Percentiles rank a stretch among this genome's conserved stretches.
Evolutionary conservation across 2,888 invertebrate species (phyloP).

Genomic region (Patella pellucida): DNA sequence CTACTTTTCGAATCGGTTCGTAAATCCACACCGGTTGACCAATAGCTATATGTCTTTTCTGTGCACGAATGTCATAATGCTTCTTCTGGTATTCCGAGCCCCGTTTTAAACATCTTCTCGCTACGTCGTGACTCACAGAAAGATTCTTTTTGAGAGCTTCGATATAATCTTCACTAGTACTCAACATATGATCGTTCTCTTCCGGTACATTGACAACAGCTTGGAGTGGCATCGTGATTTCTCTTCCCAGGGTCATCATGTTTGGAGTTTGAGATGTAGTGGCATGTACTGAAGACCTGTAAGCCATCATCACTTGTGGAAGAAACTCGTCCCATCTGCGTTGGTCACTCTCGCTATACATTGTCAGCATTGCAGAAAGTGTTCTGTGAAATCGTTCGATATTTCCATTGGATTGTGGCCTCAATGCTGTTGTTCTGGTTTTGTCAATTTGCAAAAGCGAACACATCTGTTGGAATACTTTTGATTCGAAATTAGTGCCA

Average conservation of each 20-base stretch:
- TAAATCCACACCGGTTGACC: constrained; percentile 33
- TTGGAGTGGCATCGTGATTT: background rate
- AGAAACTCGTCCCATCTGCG: constrained; percentile 7
- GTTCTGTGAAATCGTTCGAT: constrained; percentile 25
- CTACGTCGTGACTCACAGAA: constrained; percentile 23
- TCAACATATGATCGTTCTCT: too few species aligned
- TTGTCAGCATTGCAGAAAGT: constrained; percentile 19
- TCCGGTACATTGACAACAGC: too few species aligned
- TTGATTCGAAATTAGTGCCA: constrained; percentile 18
- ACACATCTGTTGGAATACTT: constrained; percentile 18
- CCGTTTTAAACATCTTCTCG: constrained; percentile 22
- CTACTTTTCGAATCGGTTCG: constrained; percentile 23
- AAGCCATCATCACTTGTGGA: background rate
- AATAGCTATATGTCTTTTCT: constrained; percentile 16
- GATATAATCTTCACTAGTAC: constrained; percentile 9
- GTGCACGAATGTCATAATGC: constrained; percentile 35
- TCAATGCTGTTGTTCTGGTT: constrained; percentile 21
- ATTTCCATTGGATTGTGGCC: constrained; percentile 27
- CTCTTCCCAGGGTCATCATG: background rate
- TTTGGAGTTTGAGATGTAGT: background rate
- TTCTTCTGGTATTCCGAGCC: constrained; percentile 32
- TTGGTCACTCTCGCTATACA: constrained; percentile 14
- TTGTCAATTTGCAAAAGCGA: constrained; percentile 18
- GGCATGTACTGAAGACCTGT: background rate
- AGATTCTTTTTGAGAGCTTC: constrained; percentile 14